Evolutionary conservation across 2,888 invertebrate genomes (phyloP).

Genomic region (Microdon myrmicae): DNA sequence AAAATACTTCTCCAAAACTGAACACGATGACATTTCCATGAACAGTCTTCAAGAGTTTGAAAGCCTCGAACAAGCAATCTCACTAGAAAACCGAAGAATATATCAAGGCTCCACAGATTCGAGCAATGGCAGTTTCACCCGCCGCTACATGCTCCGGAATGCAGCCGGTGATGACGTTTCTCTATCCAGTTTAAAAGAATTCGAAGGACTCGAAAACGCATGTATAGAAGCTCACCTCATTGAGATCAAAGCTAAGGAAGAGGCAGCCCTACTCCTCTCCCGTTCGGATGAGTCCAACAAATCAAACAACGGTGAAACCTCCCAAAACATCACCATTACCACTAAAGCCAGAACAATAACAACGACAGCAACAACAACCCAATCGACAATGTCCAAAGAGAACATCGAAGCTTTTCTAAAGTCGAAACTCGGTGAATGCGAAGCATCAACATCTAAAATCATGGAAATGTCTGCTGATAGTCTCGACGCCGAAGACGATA

Average conservation of each 20-base stretch:
- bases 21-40: conserved; percentile 91
- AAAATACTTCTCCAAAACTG: conserved; percentile 80
- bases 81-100: conserved; percentile 77
- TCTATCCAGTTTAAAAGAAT: conserved; percentile 88
- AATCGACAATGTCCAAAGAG: conserved; percentile 55
- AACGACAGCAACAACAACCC: conserved; percentile 57
- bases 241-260: conserved; percentile 85
- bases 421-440: conserved; percentile 63
- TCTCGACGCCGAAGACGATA: conserved; percentile 65
- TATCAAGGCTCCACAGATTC: conserved; percentile 86
- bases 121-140: conserved; percentile 83
- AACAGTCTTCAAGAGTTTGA: conserved; percentile 95
- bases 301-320: conserved; percentile 59
- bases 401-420: conserved; percentile 65
- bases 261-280: conserved; percentile 79
- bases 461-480: conserved; percentile 75
- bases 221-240: conserved; percentile 85
- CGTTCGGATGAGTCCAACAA: conserved; percentile 67
- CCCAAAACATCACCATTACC: conserved; percentile 55
- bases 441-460: conserved; percentile 65
- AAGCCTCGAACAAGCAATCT: conserved; percentile 85
- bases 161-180: conserved; percentile 87
- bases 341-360: conserved; percentile 58
- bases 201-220: conserved; percentile 90
- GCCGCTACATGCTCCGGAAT: conserved; percentile 75